Conservation (phyloP, 2,888 invertebrate genomes). For the Dermolepida albohirtum region DNA sequence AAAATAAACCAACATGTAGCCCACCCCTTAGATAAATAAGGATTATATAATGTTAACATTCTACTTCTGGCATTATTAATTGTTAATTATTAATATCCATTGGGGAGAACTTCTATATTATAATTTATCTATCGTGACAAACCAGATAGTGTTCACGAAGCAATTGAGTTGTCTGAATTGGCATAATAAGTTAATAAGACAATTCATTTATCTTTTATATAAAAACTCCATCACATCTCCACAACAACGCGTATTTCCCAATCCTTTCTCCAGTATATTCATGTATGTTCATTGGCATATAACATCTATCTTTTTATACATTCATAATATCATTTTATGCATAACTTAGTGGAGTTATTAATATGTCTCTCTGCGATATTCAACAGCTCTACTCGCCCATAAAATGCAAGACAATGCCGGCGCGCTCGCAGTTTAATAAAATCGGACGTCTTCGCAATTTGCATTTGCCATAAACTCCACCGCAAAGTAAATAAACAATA, state of each 20-base stretch:
- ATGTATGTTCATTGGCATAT: slow-evolving; percentile 11
- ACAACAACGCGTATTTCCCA: slow-evolving; percentile 20
- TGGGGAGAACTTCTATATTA: too few relatives aligned
- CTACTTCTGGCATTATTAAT: too few relatives aligned
- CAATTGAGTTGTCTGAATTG: too few relatives aligned
- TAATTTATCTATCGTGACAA: too few relatives aligned
- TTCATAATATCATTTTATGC: slow-evolving; percentile 34
- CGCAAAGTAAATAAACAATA: slow-evolving; percentile 43
- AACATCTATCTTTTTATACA: slow-evolving; percentile 21
- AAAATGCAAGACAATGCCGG: slow-evolving; percentile 36
- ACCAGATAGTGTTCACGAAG: too few relatives aligned
- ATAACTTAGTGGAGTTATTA: slow-evolving; percentile 33
- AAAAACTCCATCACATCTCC: slow-evolving; percentile 27
- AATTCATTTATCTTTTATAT: too few relatives aligned
- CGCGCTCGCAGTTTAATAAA: slow-evolving; percentile 37
- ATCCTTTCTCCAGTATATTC: slow-evolving; percentile 14
- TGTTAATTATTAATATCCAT: too few relatives aligned
- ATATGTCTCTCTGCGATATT: slow-evolving; percentile 36
- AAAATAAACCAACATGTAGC: too few relatives aligned
- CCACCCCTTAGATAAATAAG: too few relatives aligned
- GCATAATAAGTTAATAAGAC: too few relatives aligned
- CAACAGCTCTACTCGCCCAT: slow-evolving; percentile 37
- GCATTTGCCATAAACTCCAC: slow-evolving; percentile 39
- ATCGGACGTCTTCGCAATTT: slow-evolving; percentile 36
- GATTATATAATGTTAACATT: too few relatives aligned